Evolutionary conservation across 2,888 invertebrate genomes (phyloP).

Genomic region (Nemurella pictetii): DNA sequence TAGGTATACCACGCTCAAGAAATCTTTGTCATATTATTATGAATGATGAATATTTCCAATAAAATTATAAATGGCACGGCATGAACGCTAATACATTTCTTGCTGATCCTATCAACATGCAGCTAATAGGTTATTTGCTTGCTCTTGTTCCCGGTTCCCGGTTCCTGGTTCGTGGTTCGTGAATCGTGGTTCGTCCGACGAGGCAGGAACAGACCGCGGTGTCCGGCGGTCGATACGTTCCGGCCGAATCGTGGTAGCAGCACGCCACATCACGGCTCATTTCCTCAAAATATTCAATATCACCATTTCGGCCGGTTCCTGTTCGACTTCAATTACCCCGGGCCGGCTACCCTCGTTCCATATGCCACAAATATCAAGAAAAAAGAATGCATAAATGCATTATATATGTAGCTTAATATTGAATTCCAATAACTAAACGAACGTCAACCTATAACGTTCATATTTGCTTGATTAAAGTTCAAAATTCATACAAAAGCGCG

Average conservation of each 20-base stretch:
- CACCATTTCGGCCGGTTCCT: background rate
- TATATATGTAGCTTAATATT: background rate
- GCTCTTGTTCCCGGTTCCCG: background rate
- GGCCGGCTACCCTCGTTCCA: background rate
- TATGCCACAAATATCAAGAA: slow-evolving; percentile 1
- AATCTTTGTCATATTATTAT: background rate
- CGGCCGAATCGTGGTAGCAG: background rate
- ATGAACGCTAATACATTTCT: background rate
- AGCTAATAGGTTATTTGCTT: too few relatives aligned
- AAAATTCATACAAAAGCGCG: background rate
- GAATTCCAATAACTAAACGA: slow-evolving; percentile 20
- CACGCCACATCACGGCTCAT: background rate
- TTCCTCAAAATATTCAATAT: slow-evolving; percentile 9
- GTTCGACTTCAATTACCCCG: slow-evolving; percentile 12
- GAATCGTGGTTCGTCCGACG: too few relatives aligned
- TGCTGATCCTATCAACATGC: too few relatives aligned
- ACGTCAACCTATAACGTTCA: background rate
- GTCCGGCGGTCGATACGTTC: background rate
- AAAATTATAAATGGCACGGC: background rate
- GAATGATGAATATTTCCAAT: background rate
- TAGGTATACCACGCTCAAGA: background rate
- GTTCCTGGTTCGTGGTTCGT: background rate
- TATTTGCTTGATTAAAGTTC: slow-evolving; percentile 15
- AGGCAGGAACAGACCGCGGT: background rate
- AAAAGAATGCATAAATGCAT: background rate